phyloP scores from a whole-genome alignment of 1,140 invertebrate genomes.

The Ostrea denselamellosa region DNA sequence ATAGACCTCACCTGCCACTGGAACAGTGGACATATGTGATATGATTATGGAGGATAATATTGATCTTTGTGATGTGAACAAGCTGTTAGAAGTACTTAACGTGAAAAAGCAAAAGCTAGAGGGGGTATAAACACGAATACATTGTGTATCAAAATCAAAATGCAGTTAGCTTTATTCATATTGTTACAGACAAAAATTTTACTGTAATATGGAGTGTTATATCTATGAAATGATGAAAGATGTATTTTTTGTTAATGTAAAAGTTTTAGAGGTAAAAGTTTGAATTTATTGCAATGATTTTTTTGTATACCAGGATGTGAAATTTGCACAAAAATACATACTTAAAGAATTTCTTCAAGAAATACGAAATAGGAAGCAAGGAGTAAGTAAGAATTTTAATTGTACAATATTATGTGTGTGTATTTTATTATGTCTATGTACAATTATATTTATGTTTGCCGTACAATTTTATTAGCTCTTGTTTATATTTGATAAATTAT shows the following conservation, averaged over 20 bases:
- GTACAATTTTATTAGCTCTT: too few species aligned
- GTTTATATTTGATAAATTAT: too few species aligned
- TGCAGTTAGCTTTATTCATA: too few species aligned
- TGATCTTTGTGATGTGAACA: slow-evolving; percentile 88
- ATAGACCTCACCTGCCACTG: not conserved
- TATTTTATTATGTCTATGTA: not conserved
- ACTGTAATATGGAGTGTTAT: too few species aligned
- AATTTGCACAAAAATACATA: slow-evolving; percentile 87
- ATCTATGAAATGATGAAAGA: not conserved
- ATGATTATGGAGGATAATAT: slow-evolving; percentile 78
- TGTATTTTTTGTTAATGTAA: not conserved
- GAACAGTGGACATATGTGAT: slow-evolving; percentile 59
- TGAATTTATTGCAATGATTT: not conserved
- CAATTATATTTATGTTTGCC: too few species aligned
- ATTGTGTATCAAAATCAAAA: too few species aligned
- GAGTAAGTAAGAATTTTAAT: slow-evolving; percentile 76
- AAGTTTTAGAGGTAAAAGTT: not conserved
- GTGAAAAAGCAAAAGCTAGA: slow-evolving; percentile 89
- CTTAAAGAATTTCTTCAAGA: slow-evolving; percentile 91
- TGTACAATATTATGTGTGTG: not conserved
- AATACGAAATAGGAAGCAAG: slow-evolving; percentile 87
- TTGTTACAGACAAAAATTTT: too few species aligned
- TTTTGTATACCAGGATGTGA: slow-evolving; percentile 72
- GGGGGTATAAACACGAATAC: slow-evolving; percentile 81
- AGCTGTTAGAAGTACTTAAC: slow-evolving; percentile 89